Percentiles rank a stretch among this genome's conserved stretches.
Evolutionary conservation across 1,140 invertebrate genomes (phyloP).

Genomic region (Brachystomella parvula): DNA sequence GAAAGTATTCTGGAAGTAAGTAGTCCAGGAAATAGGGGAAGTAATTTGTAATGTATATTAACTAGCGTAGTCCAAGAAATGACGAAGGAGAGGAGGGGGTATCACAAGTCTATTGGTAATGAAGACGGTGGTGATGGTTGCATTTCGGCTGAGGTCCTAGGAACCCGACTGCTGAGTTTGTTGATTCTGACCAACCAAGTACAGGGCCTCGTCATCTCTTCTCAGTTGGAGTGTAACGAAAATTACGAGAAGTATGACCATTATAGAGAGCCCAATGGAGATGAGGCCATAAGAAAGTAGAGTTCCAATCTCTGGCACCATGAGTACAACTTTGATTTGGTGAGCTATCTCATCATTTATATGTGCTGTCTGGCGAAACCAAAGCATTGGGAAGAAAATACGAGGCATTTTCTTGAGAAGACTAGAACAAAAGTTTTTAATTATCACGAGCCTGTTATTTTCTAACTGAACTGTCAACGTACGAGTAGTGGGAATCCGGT

Average conservation of each 20-base stretch:
- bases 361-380: constrained; percentile 61
- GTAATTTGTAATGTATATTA: no score
- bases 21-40: no score
- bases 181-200: constrained; percentile 10
- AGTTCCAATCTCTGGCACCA: constrained; percentile 12
- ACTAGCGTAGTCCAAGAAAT: no score
- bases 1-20: no score
- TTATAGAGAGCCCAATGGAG: constrained; percentile 2
- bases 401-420: constrained; percentile 57
- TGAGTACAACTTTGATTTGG: constrained; percentile 18
- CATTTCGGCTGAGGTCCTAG: no score
- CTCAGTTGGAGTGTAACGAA: not conserved
- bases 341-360: constrained; percentile 41
- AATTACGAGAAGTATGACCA: not conserved
- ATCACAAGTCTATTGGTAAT: no score
- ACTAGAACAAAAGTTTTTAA: constrained; percentile 41
- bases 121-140: no score
- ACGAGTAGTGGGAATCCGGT: constrained; percentile 52
- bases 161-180: not conserved
- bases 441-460: not conserved
- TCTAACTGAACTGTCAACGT: constrained; percentile 42
- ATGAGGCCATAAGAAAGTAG: constrained; percentile 19
- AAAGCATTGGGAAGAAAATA: constrained; percentile 65
- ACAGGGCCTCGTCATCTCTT: not conserved
- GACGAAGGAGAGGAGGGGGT: no score